Base-by-base conservation (phyloP, 2,113 vertebrate species). In the Xiphophorus couchianus region DNA sequence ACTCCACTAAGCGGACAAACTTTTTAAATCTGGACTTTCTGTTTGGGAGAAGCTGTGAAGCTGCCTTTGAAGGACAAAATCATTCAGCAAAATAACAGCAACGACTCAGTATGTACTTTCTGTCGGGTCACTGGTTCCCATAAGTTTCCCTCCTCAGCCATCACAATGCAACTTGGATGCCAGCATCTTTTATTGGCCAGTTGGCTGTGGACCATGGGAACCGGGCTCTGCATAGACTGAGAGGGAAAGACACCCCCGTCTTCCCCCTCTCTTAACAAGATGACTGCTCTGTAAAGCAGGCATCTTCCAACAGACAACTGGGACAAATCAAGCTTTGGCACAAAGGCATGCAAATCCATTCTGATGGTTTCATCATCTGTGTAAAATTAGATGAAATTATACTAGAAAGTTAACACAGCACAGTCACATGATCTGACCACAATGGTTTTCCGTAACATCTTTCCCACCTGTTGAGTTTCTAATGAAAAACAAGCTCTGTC, bases 181-280 rank as follows among this genome's bases (percentile, higher is more conserved):
- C 90, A 91, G 88, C 87, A 88, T 93, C 91, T 93, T 93, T 90
- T 88, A 84, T 74, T 76, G 86, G 92, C 90, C 91, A 94, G 93
- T 91, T 94, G 93, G 90, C 92, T n/a, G 62, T 76, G 67, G 82
- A 92, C 83, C 91, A 91, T 91, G 88, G 90, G 92, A 93, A 91
- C 86, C 72, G 48, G 86, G 66, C 78, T 91, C 80, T 77, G 31
- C 28, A 72, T 77, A 78, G 78, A 69, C 82, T 58, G 81, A 69
- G 73, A 81, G 76, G 72, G 77, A 79, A 63, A 73, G 78, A 70
- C 74, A 66, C 77, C 51, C 51, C 19, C 22, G 2, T 25, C 51
- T 9, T 2, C 22, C 22, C 48, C 19, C 42, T 5, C 42, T 87
- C 60, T 70, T 37, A 86, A 74, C 80, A 71, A 75, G 81, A 81